Evolutionary conservation across 2,797 vertebrate genomes (phyloP).

Genomic region (Epinephelus coioides): DNA sequence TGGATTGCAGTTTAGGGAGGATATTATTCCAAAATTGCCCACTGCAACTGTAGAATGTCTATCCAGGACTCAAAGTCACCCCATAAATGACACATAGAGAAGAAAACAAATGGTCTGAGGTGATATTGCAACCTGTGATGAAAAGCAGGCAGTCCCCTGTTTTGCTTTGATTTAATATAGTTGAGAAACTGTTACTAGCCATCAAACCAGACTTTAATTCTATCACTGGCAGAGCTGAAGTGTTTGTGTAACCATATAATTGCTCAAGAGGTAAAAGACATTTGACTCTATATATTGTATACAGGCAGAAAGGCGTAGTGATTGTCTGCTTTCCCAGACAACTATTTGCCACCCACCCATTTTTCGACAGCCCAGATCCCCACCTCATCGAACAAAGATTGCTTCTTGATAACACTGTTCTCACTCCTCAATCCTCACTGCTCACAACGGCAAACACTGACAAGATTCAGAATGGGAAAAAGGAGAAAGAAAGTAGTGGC

Average conservation of each 20-base stretch:
- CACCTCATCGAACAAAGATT: constrained; percentile 80
- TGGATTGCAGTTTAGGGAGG: constrained; percentile 64
- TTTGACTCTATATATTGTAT: constrained; percentile 32
- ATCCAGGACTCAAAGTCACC: constrained; percentile 65
- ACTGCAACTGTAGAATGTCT: constrained; percentile 50
- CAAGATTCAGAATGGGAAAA: constrained; percentile 66
- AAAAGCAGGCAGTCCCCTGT: constrained; percentile 37
- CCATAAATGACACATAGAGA: constrained; percentile 29
- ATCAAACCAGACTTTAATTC: constrained; percentile 50
- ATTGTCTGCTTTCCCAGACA: constrained; percentile 59
- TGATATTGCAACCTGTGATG: constrained; percentile 46
- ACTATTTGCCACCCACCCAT: constrained; percentile 71
- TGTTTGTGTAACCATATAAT: constrained; percentile 52
- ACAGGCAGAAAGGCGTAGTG: constrained; percentile 22
- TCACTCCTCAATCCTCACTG: constrained; percentile 58
- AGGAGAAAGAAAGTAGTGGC: constrained; percentile 30
- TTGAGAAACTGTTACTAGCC: constrained; percentile 11
- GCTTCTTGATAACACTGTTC: constrained; percentile 82
- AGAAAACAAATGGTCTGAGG: constrained; percentile 54
- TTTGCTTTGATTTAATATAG: constrained; percentile 44
- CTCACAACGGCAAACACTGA: constrained; percentile 73
- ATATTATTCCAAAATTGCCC: constrained; percentile 69
- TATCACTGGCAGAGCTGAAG: constrained; percentile 19
- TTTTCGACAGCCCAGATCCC: constrained; percentile 73
- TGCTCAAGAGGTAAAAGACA: constrained; percentile 40